Evolutionary conservation across 2,797 vertebrate species (phyloP).

Genomic region (Sciurus carolinensis): DNA sequence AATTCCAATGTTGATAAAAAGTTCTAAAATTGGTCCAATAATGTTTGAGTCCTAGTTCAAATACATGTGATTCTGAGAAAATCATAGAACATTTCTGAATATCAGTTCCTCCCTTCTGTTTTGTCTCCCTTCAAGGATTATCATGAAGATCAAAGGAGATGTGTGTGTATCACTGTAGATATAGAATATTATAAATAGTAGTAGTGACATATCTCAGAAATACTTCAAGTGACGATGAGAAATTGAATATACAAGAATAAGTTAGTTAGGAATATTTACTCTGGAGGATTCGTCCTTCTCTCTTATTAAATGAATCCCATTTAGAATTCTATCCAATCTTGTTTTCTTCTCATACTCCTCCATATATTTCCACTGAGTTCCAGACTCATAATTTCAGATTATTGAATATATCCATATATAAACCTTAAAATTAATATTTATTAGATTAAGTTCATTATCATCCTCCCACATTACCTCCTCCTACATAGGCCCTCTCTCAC

Average conservation of each 20-base stretch:
- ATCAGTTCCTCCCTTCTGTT: neutral
- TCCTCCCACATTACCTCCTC: neutral
- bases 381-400: neutral
- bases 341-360: neutral
- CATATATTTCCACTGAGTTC: neutral
- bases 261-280: neutral
- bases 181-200: neutral
- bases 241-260: neutral
- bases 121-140: neutral
- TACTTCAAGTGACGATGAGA: neutral
- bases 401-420: neutral
- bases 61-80: neutral
- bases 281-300: neutral
- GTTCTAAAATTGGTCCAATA: neutral
- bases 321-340: neutral
- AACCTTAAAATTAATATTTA: conserved; percentile 10
- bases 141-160: neutral
- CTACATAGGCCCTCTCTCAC: neutral
- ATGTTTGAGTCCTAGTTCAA: neutral
- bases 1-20: neutral
- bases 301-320: neutral
- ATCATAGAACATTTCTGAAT: neutral
- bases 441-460: neutral
- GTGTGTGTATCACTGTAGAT: neutral
- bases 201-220: neutral